Percentiles rank a stretch among this genome's conserved stretches.
Evolutionary conservation across 37 sponge, comb jelly and placozoan genomes (phyloP).

Genomic region (Haliclona indistincta): DNA sequence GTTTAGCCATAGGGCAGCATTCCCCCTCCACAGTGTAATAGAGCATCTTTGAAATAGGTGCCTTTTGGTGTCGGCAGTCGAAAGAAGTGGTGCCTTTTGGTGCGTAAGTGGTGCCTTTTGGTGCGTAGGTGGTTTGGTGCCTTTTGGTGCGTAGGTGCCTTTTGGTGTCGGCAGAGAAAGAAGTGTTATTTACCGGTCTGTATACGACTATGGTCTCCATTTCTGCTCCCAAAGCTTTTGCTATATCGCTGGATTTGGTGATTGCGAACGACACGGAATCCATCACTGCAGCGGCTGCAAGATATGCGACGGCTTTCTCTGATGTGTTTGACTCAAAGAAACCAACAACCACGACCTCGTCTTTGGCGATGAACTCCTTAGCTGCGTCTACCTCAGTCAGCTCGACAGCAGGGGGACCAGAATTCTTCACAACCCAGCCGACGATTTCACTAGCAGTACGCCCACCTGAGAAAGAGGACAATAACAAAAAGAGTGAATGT

Average conservation of each 20-base stretch:
- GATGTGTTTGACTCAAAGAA: slow-evolving; percentile 54
- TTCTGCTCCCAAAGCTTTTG: slow-evolving; percentile 50
- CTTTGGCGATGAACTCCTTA: slow-evolving; percentile 54
- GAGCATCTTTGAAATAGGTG: too few relatives aligned
- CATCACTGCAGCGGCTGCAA: slow-evolving; percentile 56
- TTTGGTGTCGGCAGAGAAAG: too few relatives aligned
- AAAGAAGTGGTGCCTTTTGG: too few relatives aligned
- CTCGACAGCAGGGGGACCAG: slow-evolving; percentile 79
- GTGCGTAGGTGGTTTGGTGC: too few relatives aligned
- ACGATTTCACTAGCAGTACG: slow-evolving; percentile 90
- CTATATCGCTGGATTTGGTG: slow-evolving; percentile 42
- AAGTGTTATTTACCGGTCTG: too few relatives aligned
- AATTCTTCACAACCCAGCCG: slow-evolving; percentile 89
- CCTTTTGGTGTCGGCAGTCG: too few relatives aligned
- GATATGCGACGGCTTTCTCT: slow-evolving; percentile 67
- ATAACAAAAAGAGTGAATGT: too few relatives aligned
- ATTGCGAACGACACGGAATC: slow-evolving; percentile 73
- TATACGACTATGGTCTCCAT: slow-evolving; percentile 62
- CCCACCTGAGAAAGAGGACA: too few relatives aligned
- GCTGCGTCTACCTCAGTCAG: slow-evolving; percentile 66
- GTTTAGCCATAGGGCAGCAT: too few relatives aligned
- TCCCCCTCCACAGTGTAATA: too few relatives aligned
- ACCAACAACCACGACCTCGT: slow-evolving; percentile 83
- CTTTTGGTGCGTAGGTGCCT: too few relatives aligned
- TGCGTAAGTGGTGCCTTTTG: too few relatives aligned